Percentiles rank a stretch among this genome's conserved stretches.
Conservation (phyloP, 2,888 invertebrate genomes). For the Calliphora vomitoria region DNA sequence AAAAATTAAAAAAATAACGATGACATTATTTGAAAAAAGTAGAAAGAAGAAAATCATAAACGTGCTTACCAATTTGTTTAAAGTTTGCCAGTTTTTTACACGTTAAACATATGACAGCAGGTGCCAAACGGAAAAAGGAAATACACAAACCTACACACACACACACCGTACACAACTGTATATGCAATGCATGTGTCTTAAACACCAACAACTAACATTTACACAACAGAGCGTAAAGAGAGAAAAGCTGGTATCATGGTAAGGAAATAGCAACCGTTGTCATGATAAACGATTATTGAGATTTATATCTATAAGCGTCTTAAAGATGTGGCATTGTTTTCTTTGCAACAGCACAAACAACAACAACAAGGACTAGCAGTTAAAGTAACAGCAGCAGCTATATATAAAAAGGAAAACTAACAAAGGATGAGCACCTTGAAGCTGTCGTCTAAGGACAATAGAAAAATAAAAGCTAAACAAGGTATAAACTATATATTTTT, state of each 20-base stretch:
- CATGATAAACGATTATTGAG: conserved; percentile 83
- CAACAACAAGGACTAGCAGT: conserved; percentile 37
- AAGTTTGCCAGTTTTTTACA: conserved; percentile 74
- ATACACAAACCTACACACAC: conserved; percentile 21
- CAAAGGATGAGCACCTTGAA: conserved; percentile 30
- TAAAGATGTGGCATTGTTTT: conserved; percentile 77
- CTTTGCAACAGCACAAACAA: no score
- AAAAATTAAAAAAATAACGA: conserved; percentile 45
- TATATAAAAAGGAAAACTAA: conserved; percentile 41
- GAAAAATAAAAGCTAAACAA: conserved; percentile 20
- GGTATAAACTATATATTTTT: conserved; percentile 2
- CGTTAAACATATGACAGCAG: conserved; percentile 72
- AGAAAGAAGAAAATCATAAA: conserved; percentile 62
- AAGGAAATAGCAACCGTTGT: conserved; percentile 75
- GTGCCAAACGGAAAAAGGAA: conserved; percentile 56
- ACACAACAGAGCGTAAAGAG: conserved; percentile 17
- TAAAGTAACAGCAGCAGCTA: conserved; percentile 33
- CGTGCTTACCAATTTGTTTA: conserved; percentile 78
- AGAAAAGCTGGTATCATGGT: conserved; percentile 56
- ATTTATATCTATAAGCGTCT: conserved; percentile 82
- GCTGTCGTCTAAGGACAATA: conserved; percentile 39
- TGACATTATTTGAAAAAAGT: conserved; percentile 53
- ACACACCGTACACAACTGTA: neutral
- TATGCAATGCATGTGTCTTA: neutral
- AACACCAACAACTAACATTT: conserved; percentile 36